Evolutionary conservation across 2,113 vertebrate species (phyloP).

Genomic region (Oreamnos americanus): DNA sequence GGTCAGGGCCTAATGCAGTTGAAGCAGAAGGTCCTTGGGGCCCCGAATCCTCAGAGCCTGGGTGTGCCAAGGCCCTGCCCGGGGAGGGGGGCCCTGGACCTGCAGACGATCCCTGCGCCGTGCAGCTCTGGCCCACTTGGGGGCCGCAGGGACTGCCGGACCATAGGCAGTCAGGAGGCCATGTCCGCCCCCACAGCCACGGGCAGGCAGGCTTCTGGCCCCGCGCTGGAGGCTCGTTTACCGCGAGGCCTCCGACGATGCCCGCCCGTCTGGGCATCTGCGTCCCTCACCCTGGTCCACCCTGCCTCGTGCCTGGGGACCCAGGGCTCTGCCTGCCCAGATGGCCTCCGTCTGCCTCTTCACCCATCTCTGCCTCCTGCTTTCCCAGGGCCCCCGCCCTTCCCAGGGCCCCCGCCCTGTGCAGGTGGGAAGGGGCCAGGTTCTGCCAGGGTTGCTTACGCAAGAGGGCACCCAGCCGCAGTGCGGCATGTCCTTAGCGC

Average conservation of each 20-base stretch:
- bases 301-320: not conserved
- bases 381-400: accelerated
- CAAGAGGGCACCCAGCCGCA: accelerated
- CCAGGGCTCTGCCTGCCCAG: not conserved
- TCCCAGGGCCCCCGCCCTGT: accelerated
- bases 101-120: accelerated
- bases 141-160: not conserved
- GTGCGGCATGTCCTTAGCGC: accelerated
- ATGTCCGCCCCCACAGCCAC: accelerated
- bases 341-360: not conserved
- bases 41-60: not conserved
- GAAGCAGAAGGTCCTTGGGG: not conserved
- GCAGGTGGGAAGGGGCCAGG: not conserved
- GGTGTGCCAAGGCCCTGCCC: accelerated
- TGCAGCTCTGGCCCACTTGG: too few species aligned
- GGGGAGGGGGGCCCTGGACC: not conserved
- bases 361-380: not conserved
- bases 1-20: accelerated
- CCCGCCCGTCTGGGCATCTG: not conserved
- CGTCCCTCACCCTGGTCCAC: not conserved
- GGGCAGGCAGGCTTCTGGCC: not conserved
- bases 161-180: not conserved
- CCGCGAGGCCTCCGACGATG: accelerated
- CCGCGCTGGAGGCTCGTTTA: accelerated
- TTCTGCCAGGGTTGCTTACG: not conserved